Percentiles rank a stretch among this genome's conserved stretches.
Conservation (phyloP, 2,113 vertebrate species). For the Dipodomys ordii region DNA sequence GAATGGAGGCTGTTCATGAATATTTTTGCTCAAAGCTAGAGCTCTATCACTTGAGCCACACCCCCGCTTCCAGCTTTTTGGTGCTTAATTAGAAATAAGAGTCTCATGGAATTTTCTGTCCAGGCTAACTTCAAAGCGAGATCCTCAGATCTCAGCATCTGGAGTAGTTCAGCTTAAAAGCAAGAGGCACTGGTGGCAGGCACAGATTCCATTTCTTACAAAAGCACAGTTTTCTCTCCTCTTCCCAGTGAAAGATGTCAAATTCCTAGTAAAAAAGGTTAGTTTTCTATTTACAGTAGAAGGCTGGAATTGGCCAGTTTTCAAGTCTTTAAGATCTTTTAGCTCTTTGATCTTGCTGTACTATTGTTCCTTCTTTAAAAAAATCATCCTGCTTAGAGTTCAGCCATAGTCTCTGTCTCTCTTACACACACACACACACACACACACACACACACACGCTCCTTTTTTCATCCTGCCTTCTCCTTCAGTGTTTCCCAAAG, state of each 20-base stretch:
- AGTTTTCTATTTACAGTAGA: background rate
- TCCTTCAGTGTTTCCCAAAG: background rate
- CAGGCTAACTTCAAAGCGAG: no score
- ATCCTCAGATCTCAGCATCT: no score
- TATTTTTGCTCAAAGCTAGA: no score
- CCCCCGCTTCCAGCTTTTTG: no score
- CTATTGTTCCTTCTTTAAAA: background rate
- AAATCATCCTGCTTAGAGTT: background rate
- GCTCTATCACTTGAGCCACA: no score
- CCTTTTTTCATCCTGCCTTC: background rate
- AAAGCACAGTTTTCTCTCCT: background rate
- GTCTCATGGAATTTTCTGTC: no score
- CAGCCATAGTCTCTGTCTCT: background rate
- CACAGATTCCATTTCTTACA: slow-evolving; percentile 21
- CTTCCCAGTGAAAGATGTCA: background rate
- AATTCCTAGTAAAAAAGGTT: background rate
- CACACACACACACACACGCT: background rate
- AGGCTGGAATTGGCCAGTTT: background rate
- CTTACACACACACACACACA: background rate
- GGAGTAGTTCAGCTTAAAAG: no score
- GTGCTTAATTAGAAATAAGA: no score
- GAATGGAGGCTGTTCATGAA: no score
- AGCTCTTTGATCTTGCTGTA: background rate
- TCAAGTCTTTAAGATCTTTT: background rate
- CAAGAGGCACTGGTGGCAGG: no score